phyloP scores from a whole-genome alignment of 2,888 invertebrate genomes.

The Leptopilina syphax region DNA sequence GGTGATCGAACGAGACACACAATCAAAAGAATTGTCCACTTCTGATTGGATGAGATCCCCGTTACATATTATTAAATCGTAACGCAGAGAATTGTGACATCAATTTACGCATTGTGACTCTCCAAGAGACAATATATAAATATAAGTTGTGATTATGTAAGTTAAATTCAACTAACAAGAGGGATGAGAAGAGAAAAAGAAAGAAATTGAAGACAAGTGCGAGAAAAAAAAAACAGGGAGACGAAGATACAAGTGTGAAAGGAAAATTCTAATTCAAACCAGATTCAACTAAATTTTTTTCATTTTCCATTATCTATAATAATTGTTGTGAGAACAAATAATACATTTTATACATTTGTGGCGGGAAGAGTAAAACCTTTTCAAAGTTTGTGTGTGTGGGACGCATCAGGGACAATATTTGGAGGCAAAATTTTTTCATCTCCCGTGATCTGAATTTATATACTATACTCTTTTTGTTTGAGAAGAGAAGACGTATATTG shows the following conservation, averaged over 20 bases:
- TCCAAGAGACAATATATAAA: slow-evolving; percentile 33
- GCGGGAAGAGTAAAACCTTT: slow-evolving; percentile 26
- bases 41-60: neutral
- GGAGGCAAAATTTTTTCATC: slow-evolving; percentile 2
- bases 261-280: neutral
- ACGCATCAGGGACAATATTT: slow-evolving; percentile 40
- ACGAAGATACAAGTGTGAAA: too few relatives aligned
- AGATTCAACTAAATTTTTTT: slow-evolving; percentile 12
- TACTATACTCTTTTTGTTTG: neutral
- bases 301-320: too few relatives aligned
- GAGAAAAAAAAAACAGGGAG: neutral
- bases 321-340: slow-evolving; percentile 24
- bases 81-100: slow-evolving; percentile 23
- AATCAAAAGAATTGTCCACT: neutral
- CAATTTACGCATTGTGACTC: slow-evolving; percentile 18
- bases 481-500: slow-evolving; percentile 23
- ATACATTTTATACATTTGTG: neutral
- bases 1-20: neutral
- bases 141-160: slow-evolving; percentile 39
- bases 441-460: neutral
- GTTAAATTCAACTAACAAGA: slow-evolving; percentile 7
- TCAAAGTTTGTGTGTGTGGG: slow-evolving; percentile 3
- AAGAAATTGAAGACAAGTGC: slow-evolving; percentile 1
- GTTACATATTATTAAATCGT: neutral
- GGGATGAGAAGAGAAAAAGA: slow-evolving; percentile 33